Evolutionary conservation across 2,888 invertebrate species (phyloP), one percentile per base, ranked within the genome.

Genomic region (Oxyscelio sp.): DNA sequence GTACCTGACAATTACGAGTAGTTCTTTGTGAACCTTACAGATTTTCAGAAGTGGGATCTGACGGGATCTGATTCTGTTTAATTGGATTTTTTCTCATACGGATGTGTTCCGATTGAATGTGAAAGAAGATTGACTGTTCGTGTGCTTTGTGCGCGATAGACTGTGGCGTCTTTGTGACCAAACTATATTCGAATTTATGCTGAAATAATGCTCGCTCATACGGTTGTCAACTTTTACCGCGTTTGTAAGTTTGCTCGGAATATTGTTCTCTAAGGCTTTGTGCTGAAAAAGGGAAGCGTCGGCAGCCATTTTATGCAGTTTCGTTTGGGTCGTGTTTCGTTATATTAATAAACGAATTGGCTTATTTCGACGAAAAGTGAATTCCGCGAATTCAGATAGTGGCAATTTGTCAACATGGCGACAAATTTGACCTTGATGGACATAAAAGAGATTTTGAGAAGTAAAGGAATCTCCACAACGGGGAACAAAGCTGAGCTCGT

Each of bases 401-500:
- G n/a, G 34, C 15, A 40, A n/a, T 40, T 40, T 40, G 40, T 40
- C 40, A 40, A 40, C 40, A 40, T 40, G 40, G 40, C 40, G 40
- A 15, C 40, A 40, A 40, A 40, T 40, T 6, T 40, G 2, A 40
- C 40, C 3, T 40, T 40, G 40, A 4, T 8, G 2, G 40, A 40
- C n/a, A 40, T 40, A 40, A 40, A 40, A 15, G 40, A 40, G 15
- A n/a, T 40, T 4, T 40, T 40, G 15, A 40, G 40, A 40, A 15
- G 15, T 2, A 40, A 15, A 40, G 40, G 48, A 24, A 52, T 52
- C 5, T 5, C 50, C 11, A 52, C 50, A 13, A n/a, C 50, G 24
- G 50, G 50, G 6, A 52, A 52, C 24, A 24, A 52, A 52, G 22
- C 50, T 4, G 50, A 52, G n/a, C 24, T 52, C 22, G 5, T 52